Percentiles rank a stretch among this genome's conserved stretches.
phyloP scores from a whole-genome alignment of 2,888 invertebrate genomes.

The Lasius platythorax region DNA sequence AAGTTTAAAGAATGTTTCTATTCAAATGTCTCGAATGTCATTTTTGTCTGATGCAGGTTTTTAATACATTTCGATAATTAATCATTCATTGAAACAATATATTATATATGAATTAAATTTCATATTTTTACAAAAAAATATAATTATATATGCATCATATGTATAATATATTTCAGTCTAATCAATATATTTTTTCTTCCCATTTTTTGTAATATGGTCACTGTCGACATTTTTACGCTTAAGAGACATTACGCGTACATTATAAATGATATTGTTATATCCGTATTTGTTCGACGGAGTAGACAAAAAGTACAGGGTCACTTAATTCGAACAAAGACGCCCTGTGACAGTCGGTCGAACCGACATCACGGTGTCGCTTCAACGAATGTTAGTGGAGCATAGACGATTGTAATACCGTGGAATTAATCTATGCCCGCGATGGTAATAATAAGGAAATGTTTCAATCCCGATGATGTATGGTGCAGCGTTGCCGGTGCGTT shows the following conservation, averaged over 20 bases:
- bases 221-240: not conserved
- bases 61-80: not conserved
- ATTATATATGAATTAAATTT: not conserved
- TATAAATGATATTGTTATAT: constrained; percentile 32
- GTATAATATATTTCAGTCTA: not conserved
- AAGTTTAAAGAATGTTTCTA: not conserved
- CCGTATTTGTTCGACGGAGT: constrained; percentile 15
- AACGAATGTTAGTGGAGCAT: constrained; percentile 70
- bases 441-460: constrained; percentile 86
- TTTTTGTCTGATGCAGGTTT: not conserved
- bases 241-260: not conserved
- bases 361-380: constrained; percentile 67
- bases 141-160: not conserved
- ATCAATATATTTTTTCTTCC: not conserved
- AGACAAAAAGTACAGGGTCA: constrained; percentile 69
- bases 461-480: constrained; percentile 85
- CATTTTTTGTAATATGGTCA: not conserved
- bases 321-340: constrained; percentile 78
- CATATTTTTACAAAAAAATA: not conserved
- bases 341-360: constrained; percentile 65
- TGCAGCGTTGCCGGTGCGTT: constrained; percentile 66
- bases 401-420: constrained; percentile 80
- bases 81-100: not conserved
- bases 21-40: not conserved
- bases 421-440: constrained; percentile 85